Evolutionary conservation across 2,888 invertebrate genomes (phyloP).

Genomic region (Erebia aethiops): DNA sequence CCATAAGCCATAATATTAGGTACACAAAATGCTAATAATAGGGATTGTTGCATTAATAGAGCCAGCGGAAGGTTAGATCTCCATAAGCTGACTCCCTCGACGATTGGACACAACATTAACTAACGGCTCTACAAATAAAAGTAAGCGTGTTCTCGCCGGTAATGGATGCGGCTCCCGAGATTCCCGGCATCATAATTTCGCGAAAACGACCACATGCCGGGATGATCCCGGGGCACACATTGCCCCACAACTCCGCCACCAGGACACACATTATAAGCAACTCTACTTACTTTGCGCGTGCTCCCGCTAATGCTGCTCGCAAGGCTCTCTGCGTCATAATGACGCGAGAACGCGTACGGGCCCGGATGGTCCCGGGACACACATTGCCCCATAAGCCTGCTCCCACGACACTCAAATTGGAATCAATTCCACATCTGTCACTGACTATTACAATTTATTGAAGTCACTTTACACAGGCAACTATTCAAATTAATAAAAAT

Average conservation of each 20-base stretch:
- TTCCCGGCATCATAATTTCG: constrained; percentile 78
- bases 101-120: background rate
- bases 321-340: constrained; percentile 76
- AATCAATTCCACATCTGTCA: constrained; percentile 45
- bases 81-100: too few species aligned
- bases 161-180: constrained; percentile 60
- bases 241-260: background rate
- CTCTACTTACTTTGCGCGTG: constrained; percentile 59
- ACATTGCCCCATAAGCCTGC: constrained; percentile 89
- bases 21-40: too few species aligned
- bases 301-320: constrained; percentile 68
- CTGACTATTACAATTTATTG: constrained; percentile 22
- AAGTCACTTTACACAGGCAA: constrained; percentile 26
- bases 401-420: constrained; percentile 44
- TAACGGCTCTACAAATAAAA: too few species aligned
- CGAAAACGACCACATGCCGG: constrained; percentile 73
- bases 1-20: too few species aligned
- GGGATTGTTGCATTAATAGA: too few species aligned
- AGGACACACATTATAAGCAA: background rate
- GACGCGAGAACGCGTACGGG: constrained; percentile 72
- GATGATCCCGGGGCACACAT: constrained; percentile 44
- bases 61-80: too few species aligned
- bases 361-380: constrained; percentile 85
- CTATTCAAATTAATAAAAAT: background rate
- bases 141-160: constrained; percentile 58